Evolutionary conservation across 2,888 invertebrate genomes (phyloP).

Genomic region (Chrysolina haemoptera): DNA sequence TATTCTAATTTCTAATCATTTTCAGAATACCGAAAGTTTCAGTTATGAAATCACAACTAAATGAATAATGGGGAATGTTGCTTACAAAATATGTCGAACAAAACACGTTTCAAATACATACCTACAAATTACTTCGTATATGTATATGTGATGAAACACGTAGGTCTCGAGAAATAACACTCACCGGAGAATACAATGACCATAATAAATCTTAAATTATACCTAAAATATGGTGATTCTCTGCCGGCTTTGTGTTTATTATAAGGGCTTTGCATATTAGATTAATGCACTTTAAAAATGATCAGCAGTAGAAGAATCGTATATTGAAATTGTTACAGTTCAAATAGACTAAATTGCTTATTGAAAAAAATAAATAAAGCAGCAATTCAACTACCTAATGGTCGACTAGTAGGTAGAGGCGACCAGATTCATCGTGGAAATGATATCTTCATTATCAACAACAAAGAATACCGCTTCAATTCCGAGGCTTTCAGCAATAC

Average conservation of each 20-base stretch:
- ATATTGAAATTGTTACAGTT: conserved; percentile 6
- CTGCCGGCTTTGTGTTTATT: conserved; percentile 41
- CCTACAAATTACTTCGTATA: conserved; percentile 5
- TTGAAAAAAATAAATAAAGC: conserved; percentile 10
- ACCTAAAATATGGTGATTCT: conserved; percentile 37
- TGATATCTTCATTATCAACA: conserved; percentile 14
- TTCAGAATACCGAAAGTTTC: too few species aligned
- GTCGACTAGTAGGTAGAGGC: background rate
- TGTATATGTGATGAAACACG: conserved; percentile 27
- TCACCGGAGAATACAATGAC: conserved; percentile 34
- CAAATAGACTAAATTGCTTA: conserved; percentile 14
- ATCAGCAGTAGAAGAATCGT: background rate
- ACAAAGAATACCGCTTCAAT: conserved; percentile 14
- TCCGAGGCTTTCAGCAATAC: background rate
- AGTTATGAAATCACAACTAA: too few species aligned
- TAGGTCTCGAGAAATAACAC: conserved; percentile 27
- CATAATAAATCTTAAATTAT: conserved; percentile 38
- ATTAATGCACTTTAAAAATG: conserved; percentile 31
- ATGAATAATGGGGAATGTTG: background rate
- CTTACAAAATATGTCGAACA: background rate
- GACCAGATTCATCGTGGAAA: background rate
- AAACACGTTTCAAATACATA: conserved; percentile 8
- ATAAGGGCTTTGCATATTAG: conserved; percentile 34
- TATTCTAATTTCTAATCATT: too few species aligned
- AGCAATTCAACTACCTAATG: background rate